Percentiles rank a stretch among this genome's conserved stretches.
Evolutionary conservation across 2,888 invertebrate genomes (phyloP).

Genomic region (Agrochola lota): DNA sequence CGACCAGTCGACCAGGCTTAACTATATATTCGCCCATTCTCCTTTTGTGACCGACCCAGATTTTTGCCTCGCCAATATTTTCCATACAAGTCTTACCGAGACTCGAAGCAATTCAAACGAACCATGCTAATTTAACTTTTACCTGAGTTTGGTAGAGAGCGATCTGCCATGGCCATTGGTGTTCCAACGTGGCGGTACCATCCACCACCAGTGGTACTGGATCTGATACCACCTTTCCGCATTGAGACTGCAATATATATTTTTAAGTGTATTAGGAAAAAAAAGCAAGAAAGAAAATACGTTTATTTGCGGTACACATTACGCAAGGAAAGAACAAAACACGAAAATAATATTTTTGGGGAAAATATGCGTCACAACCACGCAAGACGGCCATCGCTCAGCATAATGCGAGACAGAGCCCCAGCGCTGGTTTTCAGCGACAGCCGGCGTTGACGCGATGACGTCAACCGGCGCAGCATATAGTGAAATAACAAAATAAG

Average conservation of each 20-base stretch:
- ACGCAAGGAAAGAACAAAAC: too few relatives aligned
- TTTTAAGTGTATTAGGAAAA: too few relatives aligned
- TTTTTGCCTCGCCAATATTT: not conserved
- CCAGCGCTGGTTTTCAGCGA: too few relatives aligned
- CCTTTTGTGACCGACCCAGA: not conserved
- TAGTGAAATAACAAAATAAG: too few relatives aligned
- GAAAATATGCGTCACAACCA: too few relatives aligned
- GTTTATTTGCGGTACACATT: too few relatives aligned
- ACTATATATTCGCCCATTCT: not conserved
- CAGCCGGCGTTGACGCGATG: too few relatives aligned
- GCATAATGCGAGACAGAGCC: too few relatives aligned
- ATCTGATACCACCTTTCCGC: slow-evolving; percentile 87
- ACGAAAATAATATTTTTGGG: too few relatives aligned
- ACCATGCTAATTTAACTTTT: slow-evolving; percentile 55
- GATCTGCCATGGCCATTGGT: slow-evolving; percentile 93
- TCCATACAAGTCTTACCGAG: not conserved
- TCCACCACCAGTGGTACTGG: slow-evolving; percentile 91
- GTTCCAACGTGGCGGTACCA: slow-evolving; percentile 90
- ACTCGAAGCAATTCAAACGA: not conserved
- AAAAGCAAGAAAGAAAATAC: too few relatives aligned
- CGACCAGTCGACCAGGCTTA: not conserved
- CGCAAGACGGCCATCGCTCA: too few relatives aligned
- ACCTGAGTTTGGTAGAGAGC: slow-evolving; percentile 91
- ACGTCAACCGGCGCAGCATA: too few relatives aligned
- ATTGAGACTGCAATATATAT: slow-evolving; percentile 77